Conservation (phyloP, 2,888 invertebrate genomes). For the Xestia rhomboidea region DNA sequence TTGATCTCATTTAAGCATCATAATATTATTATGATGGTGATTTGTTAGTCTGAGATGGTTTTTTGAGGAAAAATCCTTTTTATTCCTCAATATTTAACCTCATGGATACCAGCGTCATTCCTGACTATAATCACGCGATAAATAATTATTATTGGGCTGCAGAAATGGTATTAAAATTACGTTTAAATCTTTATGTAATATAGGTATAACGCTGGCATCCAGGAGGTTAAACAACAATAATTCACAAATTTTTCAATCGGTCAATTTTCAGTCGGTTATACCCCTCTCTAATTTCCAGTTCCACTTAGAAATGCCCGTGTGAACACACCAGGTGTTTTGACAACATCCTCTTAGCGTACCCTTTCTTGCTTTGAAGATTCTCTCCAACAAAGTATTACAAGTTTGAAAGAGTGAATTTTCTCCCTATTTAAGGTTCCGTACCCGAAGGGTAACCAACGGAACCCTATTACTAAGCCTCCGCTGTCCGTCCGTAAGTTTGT, state of each 20-base stretch:
- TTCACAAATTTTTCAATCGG: too few species aligned
- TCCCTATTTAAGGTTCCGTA: slow-evolving; percentile 62
- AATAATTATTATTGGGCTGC: too few species aligned
- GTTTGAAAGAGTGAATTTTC: slow-evolving; percentile 73
- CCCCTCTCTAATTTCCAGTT: slow-evolving; percentile 72
- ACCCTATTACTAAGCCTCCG: too few species aligned
- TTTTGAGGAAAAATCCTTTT: not conserved
- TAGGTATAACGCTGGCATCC: too few species aligned
- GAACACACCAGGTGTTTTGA: slow-evolving; percentile 73
- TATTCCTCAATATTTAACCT: not conserved
- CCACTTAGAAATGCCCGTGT: slow-evolving; percentile 72
- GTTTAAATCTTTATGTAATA: too few species aligned
- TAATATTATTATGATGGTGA: too few species aligned
- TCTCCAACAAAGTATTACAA: slow-evolving; percentile 75
- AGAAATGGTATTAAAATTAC: too few species aligned
- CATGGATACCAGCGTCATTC: too few species aligned
- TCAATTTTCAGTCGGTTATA: slow-evolving; percentile 73
- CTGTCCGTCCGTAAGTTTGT: too few species aligned
- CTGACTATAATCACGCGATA: too few species aligned
- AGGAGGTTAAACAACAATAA: too few species aligned
- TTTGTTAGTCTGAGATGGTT: not conserved
- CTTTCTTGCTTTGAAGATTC: slow-evolving; percentile 79
- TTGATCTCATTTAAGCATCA: not conserved
- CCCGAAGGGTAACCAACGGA: too few species aligned
- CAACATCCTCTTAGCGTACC: slow-evolving; percentile 66